Conservation (phyloP, 2,888 invertebrate genomes). For the Phymatocera aterrima region DNA sequence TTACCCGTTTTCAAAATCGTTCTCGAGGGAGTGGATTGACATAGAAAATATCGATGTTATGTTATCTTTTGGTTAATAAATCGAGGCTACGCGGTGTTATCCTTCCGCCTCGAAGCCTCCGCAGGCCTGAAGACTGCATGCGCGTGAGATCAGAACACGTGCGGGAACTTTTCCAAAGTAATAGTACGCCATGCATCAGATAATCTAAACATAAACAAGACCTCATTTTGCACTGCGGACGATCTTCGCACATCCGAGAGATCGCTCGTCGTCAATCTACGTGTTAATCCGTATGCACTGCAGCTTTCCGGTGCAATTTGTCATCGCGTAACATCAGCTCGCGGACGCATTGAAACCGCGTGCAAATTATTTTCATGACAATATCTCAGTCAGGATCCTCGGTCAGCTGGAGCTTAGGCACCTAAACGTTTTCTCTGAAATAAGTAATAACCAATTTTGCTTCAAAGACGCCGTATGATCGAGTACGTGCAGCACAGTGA, state of each 20-base stretch:
- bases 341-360: not conserved
- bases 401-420: no score
- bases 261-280: not conserved
- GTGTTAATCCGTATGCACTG: not conserved
- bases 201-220: conserved; percentile 29
- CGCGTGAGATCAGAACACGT: conserved; percentile 50
- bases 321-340: not conserved
- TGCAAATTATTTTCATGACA: not conserved
- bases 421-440: not conserved
- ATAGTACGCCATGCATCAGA: not conserved
- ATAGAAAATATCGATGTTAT: not conserved
- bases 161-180: conserved; percentile 25
- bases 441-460: not conserved
- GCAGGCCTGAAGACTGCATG: no score
- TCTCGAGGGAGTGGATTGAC: not conserved
- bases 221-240: not conserved
- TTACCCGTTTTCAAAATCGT: not conserved
- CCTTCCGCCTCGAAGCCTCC: conserved; percentile 16
- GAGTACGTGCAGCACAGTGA: no score
- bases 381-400: no score
- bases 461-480: not conserved
- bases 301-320: conserved; percentile 11
- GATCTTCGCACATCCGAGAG: not conserved
- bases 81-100: conserved; percentile 26
- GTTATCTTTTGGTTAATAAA: conserved; percentile 44